phyloP scores from a whole-genome alignment of 2,888 invertebrate genomes.

The Scaptomyza parva region DNA sequence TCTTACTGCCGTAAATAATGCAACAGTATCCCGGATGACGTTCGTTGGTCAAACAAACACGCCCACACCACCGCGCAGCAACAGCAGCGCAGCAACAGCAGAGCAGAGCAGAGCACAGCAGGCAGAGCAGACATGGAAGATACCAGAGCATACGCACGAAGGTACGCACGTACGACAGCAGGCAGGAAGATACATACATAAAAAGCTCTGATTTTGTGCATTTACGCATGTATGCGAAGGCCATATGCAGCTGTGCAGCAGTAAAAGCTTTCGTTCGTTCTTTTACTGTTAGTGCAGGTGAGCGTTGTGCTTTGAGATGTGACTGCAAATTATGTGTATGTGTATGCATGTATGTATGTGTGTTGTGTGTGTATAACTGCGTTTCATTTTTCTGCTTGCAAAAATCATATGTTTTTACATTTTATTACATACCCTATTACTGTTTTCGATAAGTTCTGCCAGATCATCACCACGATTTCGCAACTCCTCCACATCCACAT shows the following conservation, averaged over 20 bases:
- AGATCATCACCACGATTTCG: constrained; percentile 65
- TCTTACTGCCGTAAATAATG: not conserved
- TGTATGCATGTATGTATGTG: not conserved
- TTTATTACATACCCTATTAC: constrained; percentile 68
- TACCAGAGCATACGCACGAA: too few species aligned
- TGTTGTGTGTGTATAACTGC: not conserved
- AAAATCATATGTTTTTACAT: not conserved
- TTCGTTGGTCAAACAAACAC: not conserved
- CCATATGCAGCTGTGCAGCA: not conserved
- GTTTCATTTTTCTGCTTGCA: too few species aligned
- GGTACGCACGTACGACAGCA: not conserved
- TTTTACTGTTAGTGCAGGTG: constrained; percentile 1
- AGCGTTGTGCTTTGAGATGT: not conserved
- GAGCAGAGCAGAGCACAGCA: too few species aligned
- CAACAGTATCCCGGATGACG: too few species aligned
- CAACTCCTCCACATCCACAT: constrained; percentile 78
- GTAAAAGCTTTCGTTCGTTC: constrained; percentile 1
- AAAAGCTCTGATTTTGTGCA: not conserved
- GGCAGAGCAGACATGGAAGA: too few species aligned
- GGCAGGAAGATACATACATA: not conserved
- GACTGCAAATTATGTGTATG: not conserved
- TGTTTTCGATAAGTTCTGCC: constrained; percentile 78
- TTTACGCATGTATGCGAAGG: not conserved
- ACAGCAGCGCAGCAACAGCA: too few species aligned
- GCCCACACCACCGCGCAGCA: too few species aligned